These are phyloP conservation scores for Epinotia ramella DNA, from an alignment of 2,888 invertebrate species.

Conservation along the genomic window DNA sequence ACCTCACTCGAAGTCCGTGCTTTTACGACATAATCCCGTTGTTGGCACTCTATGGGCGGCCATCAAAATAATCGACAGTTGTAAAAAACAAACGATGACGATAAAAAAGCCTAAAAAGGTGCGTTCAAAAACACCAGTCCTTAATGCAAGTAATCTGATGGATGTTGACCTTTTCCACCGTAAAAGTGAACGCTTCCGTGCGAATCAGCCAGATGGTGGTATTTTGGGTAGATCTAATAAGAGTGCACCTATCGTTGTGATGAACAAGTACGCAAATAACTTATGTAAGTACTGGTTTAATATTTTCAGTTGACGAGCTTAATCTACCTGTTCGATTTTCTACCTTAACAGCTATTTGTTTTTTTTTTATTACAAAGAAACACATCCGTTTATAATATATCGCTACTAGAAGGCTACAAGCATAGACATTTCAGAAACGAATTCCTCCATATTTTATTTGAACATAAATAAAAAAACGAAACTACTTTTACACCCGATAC, in stretches of 20 bases:
- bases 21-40: conserved; percentile 50
- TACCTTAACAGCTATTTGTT: too few relatives aligned
- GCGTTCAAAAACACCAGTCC: conserved; percentile 44
- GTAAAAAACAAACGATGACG: conserved; percentile 57
- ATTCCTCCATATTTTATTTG: too few relatives aligned
- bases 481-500: too few relatives aligned
- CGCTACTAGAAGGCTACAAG: too few relatives aligned
- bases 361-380: too few relatives aligned
- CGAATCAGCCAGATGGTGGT: conserved; percentile 49
- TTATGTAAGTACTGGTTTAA: too few relatives aligned
- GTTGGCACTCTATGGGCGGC: conserved; percentile 44
- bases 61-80: conserved; percentile 55
- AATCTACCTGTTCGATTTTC: background rate
- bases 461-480: too few relatives aligned
- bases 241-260: conserved; percentile 1
- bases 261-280: background rate
- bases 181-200: conserved; percentile 47
- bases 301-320: background rate
- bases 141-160: conserved; percentile 44
- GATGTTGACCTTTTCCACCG: conserved; percentile 44
- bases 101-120: conserved; percentile 49
- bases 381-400: too few relatives aligned
- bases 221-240: conserved; percentile 39
- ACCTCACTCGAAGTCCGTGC: conserved; percentile 54
- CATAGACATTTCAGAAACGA: too few relatives aligned